A percentile compares a stretch with the other conserved stretches of the same genome.
Evolutionary conservation across 1,140 invertebrate genomes (phyloP).

Genomic region (Lordiphosa stackelbergi): DNA sequence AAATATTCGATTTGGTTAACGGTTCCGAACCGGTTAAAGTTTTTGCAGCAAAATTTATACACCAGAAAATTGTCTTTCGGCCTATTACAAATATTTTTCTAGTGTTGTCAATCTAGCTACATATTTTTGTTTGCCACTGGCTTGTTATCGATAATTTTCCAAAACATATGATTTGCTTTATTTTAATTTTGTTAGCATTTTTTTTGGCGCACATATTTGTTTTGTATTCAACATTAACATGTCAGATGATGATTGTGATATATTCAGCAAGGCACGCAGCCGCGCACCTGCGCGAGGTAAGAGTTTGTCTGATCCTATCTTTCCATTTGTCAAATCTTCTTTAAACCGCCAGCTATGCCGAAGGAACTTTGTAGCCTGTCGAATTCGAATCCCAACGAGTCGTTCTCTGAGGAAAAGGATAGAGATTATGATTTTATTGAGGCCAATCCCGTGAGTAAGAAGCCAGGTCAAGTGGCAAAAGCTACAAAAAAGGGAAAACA

Average conservation of each 20-base stretch:
- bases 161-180: slow-evolving; percentile 6
- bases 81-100: no score
- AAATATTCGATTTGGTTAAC: no score
- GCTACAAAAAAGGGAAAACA: not conserved
- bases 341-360: slow-evolving; percentile 24
- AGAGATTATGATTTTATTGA: slow-evolving; percentile 43
- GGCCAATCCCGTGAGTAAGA: slow-evolving; percentile 13
- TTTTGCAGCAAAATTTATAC: no score
- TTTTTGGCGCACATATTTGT: not conserved
- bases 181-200: slow-evolving; percentile 6
- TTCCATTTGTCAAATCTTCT: not conserved
- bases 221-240: slow-evolving; percentile 12
- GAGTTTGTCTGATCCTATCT: not conserved
- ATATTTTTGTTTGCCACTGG: not conserved
- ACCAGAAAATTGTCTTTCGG: no score
- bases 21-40: no score
- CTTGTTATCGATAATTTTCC: slow-evolving; percentile 9
- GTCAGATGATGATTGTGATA: slow-evolving; percentile 58
- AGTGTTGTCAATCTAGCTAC: not conserved
- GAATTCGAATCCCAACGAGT: slow-evolving; percentile 14
- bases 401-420: slow-evolving; percentile 25
- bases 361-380: not conserved
- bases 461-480: slow-evolving; percentile 8
- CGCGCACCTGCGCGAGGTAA: slow-evolving; percentile 19
- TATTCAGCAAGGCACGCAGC: slow-evolving; percentile 34